Conservation (phyloP, 2,113 vertebrate species). For the Cygnus atratus region DNA sequence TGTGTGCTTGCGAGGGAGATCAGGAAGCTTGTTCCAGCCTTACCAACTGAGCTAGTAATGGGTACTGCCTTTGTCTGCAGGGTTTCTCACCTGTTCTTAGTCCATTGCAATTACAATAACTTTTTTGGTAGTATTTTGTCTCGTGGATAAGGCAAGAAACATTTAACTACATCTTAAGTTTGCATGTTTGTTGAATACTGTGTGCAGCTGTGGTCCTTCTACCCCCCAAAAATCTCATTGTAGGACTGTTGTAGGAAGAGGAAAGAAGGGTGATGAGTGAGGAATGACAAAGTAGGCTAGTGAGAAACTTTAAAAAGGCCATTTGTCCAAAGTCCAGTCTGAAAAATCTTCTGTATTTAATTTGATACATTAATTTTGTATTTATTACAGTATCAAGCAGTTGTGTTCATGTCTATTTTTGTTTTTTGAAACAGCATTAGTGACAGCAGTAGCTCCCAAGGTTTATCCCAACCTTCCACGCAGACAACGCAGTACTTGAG, state of each 20-base stretch:
- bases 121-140: neutral
- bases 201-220: neutral
- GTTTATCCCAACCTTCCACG: constrained; percentile 95
- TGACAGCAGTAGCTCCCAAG: constrained; percentile 96
- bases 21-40: neutral
- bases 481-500: constrained; percentile 98
- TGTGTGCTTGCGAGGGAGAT: neutral
- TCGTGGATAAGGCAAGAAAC: neutral
- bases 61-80: neutral
- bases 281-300: too few species aligned
- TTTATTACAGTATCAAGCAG: neutral
- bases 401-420: neutral
- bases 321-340: neutral
- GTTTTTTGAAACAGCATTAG: constrained; percentile 83
- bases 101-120: neutral
- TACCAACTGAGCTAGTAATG: neutral
- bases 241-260: neutral
- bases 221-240: neutral
- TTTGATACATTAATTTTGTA: neutral
- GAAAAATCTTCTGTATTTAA: neutral
- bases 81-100: neutral
- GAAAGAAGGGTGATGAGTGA: neutral
- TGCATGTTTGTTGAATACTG: neutral
- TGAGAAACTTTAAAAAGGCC: neutral
- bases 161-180: neutral